Base-by-base conservation (phyloP, 2,888 invertebrate species). In the Agonopterix arenella region DNA sequence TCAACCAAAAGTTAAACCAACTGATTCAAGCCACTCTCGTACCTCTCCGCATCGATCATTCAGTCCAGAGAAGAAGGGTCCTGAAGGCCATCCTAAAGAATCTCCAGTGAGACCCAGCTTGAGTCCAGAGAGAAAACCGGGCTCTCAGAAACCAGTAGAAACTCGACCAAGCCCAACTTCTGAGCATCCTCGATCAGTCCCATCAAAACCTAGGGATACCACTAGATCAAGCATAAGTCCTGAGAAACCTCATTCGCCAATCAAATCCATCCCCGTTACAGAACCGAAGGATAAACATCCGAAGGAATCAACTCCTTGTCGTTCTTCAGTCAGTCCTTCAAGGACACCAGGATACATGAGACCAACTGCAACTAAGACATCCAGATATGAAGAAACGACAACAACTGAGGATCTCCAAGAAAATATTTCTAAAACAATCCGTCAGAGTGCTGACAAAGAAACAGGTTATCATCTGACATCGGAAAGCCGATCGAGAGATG, bases 281-380 rank as follows among this genome's bases (percentile, higher is more conserved):
- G 28, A 28, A 28, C 28, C 28, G 28, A 66, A 66, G 36, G 61
- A 55, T 48, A 60, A 47, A 16, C 52, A 58, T 47, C 56, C 54
- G 43, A 51, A 53, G 40, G 47, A 55, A 53, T 56, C 61, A 45
- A 44, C 48, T 4, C 40, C 43, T 11, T 49, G 49, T 8, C 55
- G 54, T 44, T 44, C 48, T 13, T 67, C 62, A 47, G 49, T 52
- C 1, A 73, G 71, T 45, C 68, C 70, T 47, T 67, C 73, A 40
- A 65, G 64, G 47, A 70, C 68, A 53, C 81, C 81, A 7, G 73
- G 71, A 13, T 81, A 77, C 54, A 79, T 76, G 76, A 73, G 53
- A 59, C 76, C 78, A 36, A 83, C 76, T 11, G 68, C 68, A 11
- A 54, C 64, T 46, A 53, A 57, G 44, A 51, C 49, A 5, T 41